A percentile compares a stretch with the other conserved stretches of the same genome.
These are phyloP conservation scores for Thamnophis sirtalis DNA, from an alignment of 2,113 vertebrate species.

Conservation along the genomic window DNA sequence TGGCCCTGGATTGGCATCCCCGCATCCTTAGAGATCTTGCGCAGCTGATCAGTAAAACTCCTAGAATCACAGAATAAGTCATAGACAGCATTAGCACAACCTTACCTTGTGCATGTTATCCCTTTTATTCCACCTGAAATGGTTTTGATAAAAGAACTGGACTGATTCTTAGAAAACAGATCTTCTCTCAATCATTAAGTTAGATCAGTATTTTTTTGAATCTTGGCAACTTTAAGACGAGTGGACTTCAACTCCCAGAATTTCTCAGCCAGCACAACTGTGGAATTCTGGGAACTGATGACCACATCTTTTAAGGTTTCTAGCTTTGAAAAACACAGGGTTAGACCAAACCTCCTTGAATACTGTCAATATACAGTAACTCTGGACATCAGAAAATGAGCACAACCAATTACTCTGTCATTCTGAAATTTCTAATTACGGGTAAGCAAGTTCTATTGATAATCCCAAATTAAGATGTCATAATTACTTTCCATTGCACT, in stretches of 20 bases:
- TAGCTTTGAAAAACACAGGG: background rate
- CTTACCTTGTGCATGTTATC: background rate
- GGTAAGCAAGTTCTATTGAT: background rate
- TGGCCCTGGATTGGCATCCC: conserved; percentile 99
- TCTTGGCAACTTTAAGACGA: background rate
- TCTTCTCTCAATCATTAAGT: background rate
- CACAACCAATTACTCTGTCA: background rate
- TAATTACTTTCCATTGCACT: background rate
- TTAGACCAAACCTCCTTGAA: background rate
- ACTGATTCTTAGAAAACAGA: background rate
- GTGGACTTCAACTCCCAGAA: background rate
- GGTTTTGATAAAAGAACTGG: background rate
- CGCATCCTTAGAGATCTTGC: conserved; percentile 97
- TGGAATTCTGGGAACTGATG: background rate
- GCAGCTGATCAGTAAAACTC: conserved; percentile 96
- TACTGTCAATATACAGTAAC: background rate
- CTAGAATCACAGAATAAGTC: conserved; percentile 58
- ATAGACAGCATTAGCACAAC: background rate
- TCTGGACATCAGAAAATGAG: background rate
- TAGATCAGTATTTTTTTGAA: background rate
- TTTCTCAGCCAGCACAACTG: background rate
- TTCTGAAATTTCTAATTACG: background rate
- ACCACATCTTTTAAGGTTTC: background rate
- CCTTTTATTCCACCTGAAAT: background rate
- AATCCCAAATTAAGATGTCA: background rate